Evolutionary conservation across 2,888 invertebrate genomes (phyloP).

Genomic region (Alentia gelatinosa): DNA sequence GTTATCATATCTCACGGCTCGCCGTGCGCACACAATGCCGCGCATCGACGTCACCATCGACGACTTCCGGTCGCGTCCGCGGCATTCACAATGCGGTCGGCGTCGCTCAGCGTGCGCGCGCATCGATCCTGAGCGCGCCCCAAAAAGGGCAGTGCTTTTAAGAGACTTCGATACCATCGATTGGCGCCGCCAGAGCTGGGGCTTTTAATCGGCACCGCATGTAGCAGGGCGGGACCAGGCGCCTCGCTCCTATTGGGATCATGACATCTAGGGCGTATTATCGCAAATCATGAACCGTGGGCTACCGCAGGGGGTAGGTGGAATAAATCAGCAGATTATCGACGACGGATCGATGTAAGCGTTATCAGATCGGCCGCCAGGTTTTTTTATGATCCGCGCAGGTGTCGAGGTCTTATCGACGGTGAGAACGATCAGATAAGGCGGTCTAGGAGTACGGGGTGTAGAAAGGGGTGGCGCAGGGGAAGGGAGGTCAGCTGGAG

Average conservation of each 20-base stretch:
- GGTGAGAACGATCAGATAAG: conserved; percentile 22
- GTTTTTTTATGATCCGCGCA: conserved; percentile 6
- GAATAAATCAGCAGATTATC: conserved; percentile 11
- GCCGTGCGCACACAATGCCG: conserved; percentile 21
- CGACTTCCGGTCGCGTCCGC: neutral
- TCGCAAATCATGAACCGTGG: conserved; percentile 13
- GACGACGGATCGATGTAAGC: conserved; percentile 16
- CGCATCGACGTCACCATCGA: conserved; percentile 37
- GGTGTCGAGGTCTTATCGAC: neutral
- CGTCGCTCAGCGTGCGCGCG: conserved; percentile 20
- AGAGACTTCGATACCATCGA: conserved; percentile 36
- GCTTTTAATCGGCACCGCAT: conserved; percentile 15
- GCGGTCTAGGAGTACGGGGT: neutral
- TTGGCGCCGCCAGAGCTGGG: neutral
- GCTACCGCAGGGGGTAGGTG: neutral
- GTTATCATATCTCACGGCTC: conserved; percentile 42
- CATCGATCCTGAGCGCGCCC: neutral
- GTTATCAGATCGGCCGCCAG: conserved; percentile 6
- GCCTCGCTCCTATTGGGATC: conserved; percentile 13
- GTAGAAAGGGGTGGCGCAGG: neutral
- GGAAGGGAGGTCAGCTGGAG: neutral
- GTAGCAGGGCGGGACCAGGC: neutral
- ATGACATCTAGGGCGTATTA: conserved; percentile 30
- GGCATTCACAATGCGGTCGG: neutral
- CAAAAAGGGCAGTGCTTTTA: conserved; percentile 26